Base-by-base conservation (phyloP, 2,797 vertebrate species). In the Squalus acanthias region DNA sequence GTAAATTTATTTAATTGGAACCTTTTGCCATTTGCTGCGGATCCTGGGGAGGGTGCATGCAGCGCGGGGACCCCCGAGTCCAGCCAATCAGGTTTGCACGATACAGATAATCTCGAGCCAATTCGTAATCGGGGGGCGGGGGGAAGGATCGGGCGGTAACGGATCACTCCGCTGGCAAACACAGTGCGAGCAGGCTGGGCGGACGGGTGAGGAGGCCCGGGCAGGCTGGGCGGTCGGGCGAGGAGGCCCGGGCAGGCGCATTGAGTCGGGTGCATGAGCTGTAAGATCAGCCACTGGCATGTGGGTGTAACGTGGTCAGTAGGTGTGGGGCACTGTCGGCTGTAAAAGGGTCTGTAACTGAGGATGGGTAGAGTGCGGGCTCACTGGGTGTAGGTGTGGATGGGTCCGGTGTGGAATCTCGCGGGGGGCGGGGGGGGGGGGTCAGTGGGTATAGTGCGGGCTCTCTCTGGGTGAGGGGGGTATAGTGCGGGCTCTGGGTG, bases 1-100 rank as follows among this genome's bases (percentile, higher is more conserved):
- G 63, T 93, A 93, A 85, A 69, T 93, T 93, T 93, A 93, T 93
- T 93, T 93, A 69, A 93, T 20, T n/a, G 65, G 89, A 93, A 12
- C 63, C 20, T 67, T 93, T 65, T 39, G 33, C 63, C 29, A 33
- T 67, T 46, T 10, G n/a, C n/a, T 9, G 63, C n/a, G 20, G n/a
- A 67, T 67, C 63, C 91, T 69, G 8, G 87, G 87, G 29, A 15
- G 57, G 57, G 88, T 63, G 29, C 29, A n/a, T 91, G 88, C 88
- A 60, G 57, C 53, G 12, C 53, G 33, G 4, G 57, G 88, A 57
- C 53, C 12, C 13, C 1, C 22, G 4, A 20, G 88, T 63, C 57
- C 26, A 26, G 57, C 53, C 57, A 91, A 63, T 60, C 26, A 26
- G 12, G 88, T 33, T 91, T 91, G 88, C 88, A 91, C 88, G 57